Evolutionary conservation across 2,113 vertebrate species (phyloP).

Genomic region (Phalacrocorax carbo): DNA sequence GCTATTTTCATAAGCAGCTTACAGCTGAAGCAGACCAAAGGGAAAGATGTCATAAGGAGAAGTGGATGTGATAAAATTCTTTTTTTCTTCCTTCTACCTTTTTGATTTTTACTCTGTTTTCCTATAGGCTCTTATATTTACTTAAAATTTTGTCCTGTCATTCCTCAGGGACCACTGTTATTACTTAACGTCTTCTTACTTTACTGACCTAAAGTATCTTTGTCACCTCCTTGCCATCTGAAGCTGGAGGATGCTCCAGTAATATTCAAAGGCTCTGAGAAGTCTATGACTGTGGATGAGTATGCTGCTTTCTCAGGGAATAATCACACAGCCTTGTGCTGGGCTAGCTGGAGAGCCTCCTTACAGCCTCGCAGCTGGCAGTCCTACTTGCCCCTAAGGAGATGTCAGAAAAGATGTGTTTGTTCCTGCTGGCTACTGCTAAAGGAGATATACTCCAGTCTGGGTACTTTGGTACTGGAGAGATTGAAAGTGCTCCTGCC

Average conservation of each 20-base stretch:
- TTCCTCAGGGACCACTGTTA: background rate
- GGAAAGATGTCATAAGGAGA: background rate
- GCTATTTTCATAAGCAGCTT: background rate
- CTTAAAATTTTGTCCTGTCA: background rate
- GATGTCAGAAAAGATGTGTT: background rate
- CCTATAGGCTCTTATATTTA: background rate
- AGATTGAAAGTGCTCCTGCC: background rate
- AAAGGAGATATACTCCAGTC: background rate
- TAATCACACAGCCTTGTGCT: background rate
- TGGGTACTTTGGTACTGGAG: background rate
- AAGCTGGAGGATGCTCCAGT: background rate
- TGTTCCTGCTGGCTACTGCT: background rate
- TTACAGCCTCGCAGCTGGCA: background rate
- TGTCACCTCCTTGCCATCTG: background rate
- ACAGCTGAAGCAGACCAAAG: background rate
- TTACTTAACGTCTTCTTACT: background rate
- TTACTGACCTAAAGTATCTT: background rate
- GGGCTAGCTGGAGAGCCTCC: background rate
- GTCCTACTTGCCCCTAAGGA: background rate
- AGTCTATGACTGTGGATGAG: background rate
- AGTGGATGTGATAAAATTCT: background rate
- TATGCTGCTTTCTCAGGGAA: background rate
- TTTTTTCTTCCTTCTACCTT: background rate
- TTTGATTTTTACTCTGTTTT: background rate
- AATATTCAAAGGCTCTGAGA: background rate